Conservation (phyloP, 2,888 invertebrate species). For the Mechanitis messenoides region DNA sequence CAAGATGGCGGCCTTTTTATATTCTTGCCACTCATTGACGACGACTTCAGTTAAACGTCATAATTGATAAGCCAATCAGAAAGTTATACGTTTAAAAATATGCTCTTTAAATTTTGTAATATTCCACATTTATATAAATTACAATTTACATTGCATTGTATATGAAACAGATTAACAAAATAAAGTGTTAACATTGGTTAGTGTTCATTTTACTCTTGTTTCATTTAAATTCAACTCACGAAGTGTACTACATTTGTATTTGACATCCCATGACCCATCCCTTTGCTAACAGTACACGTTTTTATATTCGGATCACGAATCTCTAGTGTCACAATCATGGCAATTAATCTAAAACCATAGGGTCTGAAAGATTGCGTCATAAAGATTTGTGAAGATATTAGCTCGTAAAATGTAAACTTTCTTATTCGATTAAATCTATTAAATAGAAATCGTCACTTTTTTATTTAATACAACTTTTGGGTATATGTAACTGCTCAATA, state of each 20-base stretch:
- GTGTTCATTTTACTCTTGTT: background rate
- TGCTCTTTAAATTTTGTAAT: too few species aligned
- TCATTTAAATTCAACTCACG: slow-evolving; percentile 21
- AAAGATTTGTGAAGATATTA: slow-evolving; percentile 22
- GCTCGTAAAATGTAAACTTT: slow-evolving; percentile 2
- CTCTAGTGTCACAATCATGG: slow-evolving; percentile 37
- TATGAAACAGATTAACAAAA: too few species aligned
- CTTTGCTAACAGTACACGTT: slow-evolving; percentile 29
- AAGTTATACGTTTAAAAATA: background rate
- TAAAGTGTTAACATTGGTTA: too few species aligned
- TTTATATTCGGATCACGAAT: slow-evolving; percentile 36
- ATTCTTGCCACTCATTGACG: background rate
- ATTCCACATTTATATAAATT: too few species aligned
- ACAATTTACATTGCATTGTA: background rate
- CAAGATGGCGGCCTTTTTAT: background rate
- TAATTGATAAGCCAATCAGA: background rate
- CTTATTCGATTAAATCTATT: slow-evolving; percentile 3
- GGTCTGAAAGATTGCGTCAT: slow-evolving; percentile 34
- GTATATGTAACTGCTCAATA: too few species aligned
- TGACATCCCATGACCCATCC: slow-evolving; percentile 27
- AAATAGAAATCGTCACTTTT: slow-evolving; percentile 5
- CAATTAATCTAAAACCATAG: slow-evolving; percentile 39
- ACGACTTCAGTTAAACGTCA: background rate
- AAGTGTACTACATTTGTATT: slow-evolving; percentile 23
- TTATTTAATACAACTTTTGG: background rate